Conservation (phyloP, 1,140 invertebrate species). For the Drosophila mauritiana region DNA sequence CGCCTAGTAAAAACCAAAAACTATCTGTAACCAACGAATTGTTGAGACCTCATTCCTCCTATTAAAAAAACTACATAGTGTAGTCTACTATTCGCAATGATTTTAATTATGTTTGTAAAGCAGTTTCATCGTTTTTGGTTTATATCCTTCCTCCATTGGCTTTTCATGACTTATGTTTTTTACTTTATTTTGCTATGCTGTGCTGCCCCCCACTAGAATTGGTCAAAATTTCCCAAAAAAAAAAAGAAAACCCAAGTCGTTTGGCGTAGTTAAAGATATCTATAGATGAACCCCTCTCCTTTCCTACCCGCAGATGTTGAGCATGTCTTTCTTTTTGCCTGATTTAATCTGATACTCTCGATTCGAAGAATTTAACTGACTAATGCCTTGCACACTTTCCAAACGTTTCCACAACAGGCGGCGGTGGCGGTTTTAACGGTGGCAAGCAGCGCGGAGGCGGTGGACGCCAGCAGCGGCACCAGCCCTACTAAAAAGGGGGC, state of each 20-base stretch:
- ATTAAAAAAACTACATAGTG: constrained; percentile 30
- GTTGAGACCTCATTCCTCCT: constrained; percentile 28
- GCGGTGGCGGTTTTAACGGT: constrained; percentile 78
- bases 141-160: constrained; percentile 37
- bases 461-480: constrained; percentile 84
- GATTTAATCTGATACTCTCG: too few species aligned
- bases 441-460: constrained; percentile 81
- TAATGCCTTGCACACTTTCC: constrained; percentile 18
- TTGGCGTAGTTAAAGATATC: constrained; percentile 64
- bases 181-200: constrained; percentile 51
- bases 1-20: constrained; percentile 8
- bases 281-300: constrained; percentile 23
- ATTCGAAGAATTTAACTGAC: background rate
- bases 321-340: constrained; percentile 27
- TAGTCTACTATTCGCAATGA: constrained; percentile 21
- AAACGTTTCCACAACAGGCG: constrained; percentile 43
- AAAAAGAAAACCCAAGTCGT: constrained; percentile 26
- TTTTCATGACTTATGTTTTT: constrained; percentile 55
- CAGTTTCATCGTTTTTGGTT: constrained; percentile 47
- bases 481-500: constrained; percentile 81
- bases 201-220: constrained; percentile 49
- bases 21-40: constrained; percentile 30
- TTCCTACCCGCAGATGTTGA: constrained; percentile 25
- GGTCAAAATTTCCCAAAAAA: constrained; percentile 68
- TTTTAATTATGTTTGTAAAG: constrained; percentile 38